Conservation (phyloP, 1,140 invertebrate genomes). For the Dicyema japonicum region DNA sequence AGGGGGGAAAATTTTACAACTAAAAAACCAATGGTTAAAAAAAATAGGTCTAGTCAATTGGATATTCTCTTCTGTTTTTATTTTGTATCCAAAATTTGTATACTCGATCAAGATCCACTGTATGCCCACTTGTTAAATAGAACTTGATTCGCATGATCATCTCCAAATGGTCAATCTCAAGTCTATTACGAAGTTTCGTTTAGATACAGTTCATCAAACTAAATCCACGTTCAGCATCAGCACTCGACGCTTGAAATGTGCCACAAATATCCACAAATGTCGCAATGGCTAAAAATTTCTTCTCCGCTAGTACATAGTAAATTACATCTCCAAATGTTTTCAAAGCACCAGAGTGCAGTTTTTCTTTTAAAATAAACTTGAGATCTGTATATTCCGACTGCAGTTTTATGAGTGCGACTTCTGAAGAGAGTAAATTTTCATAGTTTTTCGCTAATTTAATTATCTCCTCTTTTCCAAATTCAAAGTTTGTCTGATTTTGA, state of each 20-base stretch:
- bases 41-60: neutral
- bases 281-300: conserved; percentile 2
- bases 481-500: too few species aligned
- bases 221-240: conserved; percentile 3
- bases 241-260: conserved; percentile 4
- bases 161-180: conserved; percentile 3
- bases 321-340: conserved; percentile 1
- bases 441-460: too few species aligned
- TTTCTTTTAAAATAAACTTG: too few species aligned
- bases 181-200: conserved; percentile 2
- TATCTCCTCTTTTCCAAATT: too few species aligned
- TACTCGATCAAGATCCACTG: conserved; percentile 1
- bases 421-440: too few species aligned
- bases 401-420: too few species aligned
- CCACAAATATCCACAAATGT: conserved; percentile 2
- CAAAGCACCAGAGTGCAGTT: too few species aligned
- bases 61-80: conserved; percentile 1
- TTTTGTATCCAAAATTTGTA: conserved; percentile 3
- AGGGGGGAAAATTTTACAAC: too few species aligned
- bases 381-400: too few species aligned
- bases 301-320: conserved; percentile 2
- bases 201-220: conserved; percentile 3
- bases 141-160: conserved; percentile 1
- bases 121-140: conserved; percentile 1
- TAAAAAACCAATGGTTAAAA: too few species aligned